Percentiles rank a stretch among this genome's conserved stretches.
phyloP scores from a whole-genome alignment of 2,797 vertebrate species.

The Malacoraja senta region DNA sequence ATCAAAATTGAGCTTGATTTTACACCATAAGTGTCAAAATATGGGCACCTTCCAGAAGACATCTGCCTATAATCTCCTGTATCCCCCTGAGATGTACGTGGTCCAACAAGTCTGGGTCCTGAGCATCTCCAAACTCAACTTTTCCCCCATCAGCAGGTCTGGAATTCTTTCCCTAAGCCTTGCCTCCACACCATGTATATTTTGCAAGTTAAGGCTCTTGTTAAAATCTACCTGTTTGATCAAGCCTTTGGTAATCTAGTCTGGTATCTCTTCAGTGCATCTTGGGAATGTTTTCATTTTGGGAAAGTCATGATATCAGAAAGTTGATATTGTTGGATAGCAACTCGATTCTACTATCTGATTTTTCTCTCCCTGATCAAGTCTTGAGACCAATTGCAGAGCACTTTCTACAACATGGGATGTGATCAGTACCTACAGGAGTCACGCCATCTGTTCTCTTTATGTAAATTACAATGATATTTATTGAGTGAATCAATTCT shows the following conservation, averaged over 20 bases:
- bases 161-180: too few species aligned
- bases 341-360: not conserved
- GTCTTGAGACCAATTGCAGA: not conserved
- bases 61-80: too few species aligned
- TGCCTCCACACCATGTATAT: too few species aligned
- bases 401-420: not conserved
- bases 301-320: not conserved
- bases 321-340: not conserved
- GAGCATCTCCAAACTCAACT: too few species aligned
- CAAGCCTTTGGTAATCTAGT: too few species aligned
- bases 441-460: not conserved
- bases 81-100: too few species aligned
- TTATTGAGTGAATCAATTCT: not conserved
- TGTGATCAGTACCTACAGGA: not conserved
- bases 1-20: not conserved
- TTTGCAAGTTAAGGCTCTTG: too few species aligned
- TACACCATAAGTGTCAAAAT: not conserved
- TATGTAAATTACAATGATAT: not conserved
- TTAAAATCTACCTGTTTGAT: too few species aligned
- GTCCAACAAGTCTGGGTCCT: too few species aligned
- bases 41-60: not conserved
- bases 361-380: not conserved
- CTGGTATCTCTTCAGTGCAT: too few species aligned
- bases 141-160: too few species aligned
- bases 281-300: not conserved